Evolutionary conservation across 2,888 invertebrate genomes (phyloP), one percentile per base, ranked within the genome.

Genomic region (Saturnia japonica): DNA sequence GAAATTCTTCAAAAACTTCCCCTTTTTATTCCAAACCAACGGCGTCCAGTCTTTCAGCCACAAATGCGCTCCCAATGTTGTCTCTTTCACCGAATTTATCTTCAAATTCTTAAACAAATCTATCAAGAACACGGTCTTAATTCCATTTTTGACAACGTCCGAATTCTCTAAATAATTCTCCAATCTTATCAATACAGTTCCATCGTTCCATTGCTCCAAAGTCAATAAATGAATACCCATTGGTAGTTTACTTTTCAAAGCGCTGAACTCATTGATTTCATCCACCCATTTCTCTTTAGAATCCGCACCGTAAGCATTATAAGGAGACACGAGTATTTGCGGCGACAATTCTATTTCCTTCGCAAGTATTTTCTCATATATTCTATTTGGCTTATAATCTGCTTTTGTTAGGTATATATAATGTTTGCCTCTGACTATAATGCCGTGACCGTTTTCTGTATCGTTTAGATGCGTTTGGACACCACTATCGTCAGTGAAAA

Each of bases 401-500:
- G 87, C 84, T 78, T 86, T 88, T 0, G 88, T 82, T 0, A 91
- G 6, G 68, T 91, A 91, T 0, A 91, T 9, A 16, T 86, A 82
- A 68, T 91, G 91, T 3, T 80, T 87, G 0, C 91, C 91, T 57
- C 88, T 74, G 0, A 88, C 81, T 0, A 81, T 74, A 0, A 87
- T 72, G 0, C 87, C 88, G 51, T 78, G 47, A 0, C 72, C 82
- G 0, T 77, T 47, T 2, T 83, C 80, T 0, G 87, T 88, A 62
- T 90, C 91, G 70, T 91, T 89, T 0, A 90, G 8, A 40, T 54
- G 72, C 0, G 78, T 71, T 4, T 75, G 67, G 0, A 80, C 60
- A 0, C 80, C 82, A 0, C 95, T 96, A 86, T 99, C 99, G 78
- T 99, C 99, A 19, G 95, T 95, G 0, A 98, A 84, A 22, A 97